Evolutionary conservation across 1,140 invertebrate species (phyloP).

Genomic region (Drosophila watanabei): DNA sequence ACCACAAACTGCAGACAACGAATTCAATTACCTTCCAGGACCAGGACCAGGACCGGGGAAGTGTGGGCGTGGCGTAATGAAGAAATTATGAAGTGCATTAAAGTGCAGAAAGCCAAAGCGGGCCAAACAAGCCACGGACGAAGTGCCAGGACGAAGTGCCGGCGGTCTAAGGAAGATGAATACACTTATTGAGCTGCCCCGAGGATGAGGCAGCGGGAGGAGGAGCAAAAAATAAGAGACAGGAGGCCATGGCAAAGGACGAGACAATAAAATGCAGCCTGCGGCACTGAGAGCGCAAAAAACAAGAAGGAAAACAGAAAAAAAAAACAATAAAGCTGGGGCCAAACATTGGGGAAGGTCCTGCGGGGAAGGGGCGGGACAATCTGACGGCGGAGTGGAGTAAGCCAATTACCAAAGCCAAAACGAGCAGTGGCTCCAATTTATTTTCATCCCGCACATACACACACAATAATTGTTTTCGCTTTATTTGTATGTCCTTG

Average conservation of each 20-base stretch:
- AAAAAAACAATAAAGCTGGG: conserved; percentile 13
- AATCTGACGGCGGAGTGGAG: conserved; percentile 4
- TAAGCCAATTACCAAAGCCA: conserved; percentile 57
- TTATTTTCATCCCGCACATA: conserved; percentile 34
- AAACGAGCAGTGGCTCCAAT: conserved; percentile 43
- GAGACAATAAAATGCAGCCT: conserved; percentile 76
- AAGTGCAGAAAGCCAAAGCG: conserved; percentile 39
- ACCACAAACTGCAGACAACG: conserved; percentile 75
- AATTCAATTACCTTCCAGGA: conserved; percentile 65
- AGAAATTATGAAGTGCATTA: conserved; percentile 80
- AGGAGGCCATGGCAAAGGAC: conserved; percentile 32
- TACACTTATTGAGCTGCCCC: conserved; percentile 62
- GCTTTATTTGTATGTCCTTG: neutral
- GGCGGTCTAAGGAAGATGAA: conserved; percentile 10
- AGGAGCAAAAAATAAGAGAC: conserved; percentile 9
- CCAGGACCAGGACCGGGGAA: neutral
- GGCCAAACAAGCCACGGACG: conserved; percentile 26
- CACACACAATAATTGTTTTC: conserved; percentile 32
- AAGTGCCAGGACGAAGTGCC: conserved; percentile 14
- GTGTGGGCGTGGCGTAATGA: conserved; percentile 54
- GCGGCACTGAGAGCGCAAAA: conserved; percentile 26
- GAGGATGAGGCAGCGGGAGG: conserved; percentile 23
- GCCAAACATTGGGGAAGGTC: conserved; percentile 10
- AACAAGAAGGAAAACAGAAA: neutral
- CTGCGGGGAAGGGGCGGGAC: neutral